Evolutionary conservation across 2,888 invertebrate genomes (phyloP).

Genomic region (Gymnosoma rotundatum): DNA sequence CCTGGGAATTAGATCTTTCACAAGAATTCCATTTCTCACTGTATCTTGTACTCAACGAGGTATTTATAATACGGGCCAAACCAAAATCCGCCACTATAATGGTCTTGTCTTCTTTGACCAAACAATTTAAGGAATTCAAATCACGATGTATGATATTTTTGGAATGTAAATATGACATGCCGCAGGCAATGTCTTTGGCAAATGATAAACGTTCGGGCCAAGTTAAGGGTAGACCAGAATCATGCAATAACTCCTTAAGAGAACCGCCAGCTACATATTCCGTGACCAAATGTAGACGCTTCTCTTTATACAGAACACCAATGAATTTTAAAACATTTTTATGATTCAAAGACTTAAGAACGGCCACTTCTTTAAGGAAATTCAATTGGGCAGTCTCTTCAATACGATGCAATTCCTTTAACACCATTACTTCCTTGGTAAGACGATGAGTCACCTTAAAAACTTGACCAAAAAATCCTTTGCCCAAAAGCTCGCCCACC

Average conservation of each 20-base stretch:
- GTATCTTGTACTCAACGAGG: conserved; percentile 81
- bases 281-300: conserved; percentile 94
- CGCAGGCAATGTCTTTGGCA: conserved; percentile 95
- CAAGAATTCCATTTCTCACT: conserved; percentile 76
- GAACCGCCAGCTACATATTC: conserved; percentile 97
- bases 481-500: conserved; percentile 93
- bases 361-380: conserved; percentile 97
- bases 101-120: conserved; percentile 93
- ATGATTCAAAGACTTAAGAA: conserved; percentile 93
- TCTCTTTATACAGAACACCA: conserved; percentile 96
- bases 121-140: conserved; percentile 97
- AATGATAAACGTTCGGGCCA: conserved; percentile 93
- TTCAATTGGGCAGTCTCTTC: conserved; percentile 97
- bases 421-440: conserved; percentile 96
- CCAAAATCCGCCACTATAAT: conserved; percentile 98
- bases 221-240: conserved; percentile 86
- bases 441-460: conserved; percentile 95
- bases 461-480: conserved; percentile 97
- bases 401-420: conserved; percentile 95
- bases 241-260: conserved; percentile 92
- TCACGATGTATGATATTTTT: conserved; percentile 97
- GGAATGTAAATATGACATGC: conserved; percentile 96
- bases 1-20: conserved; percentile 78
- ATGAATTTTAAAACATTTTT: conserved; percentile 95
- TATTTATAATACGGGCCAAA: conserved; percentile 89